phyloP scores from a whole-genome alignment of 2,888 invertebrate genomes.

The Drosophila kanekoi region DNA sequence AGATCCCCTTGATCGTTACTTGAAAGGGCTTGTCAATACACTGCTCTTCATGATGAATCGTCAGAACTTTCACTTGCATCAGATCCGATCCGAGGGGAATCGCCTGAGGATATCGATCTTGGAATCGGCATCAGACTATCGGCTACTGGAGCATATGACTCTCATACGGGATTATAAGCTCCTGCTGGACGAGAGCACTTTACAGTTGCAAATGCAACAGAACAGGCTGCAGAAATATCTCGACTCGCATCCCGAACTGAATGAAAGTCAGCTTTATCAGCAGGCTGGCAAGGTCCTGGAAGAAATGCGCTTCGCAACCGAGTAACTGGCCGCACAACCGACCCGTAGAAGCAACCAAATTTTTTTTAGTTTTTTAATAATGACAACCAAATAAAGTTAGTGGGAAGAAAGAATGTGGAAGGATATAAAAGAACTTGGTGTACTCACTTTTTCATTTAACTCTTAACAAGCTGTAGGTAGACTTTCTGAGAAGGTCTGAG shows the following conservation, averaged over 20 bases:
- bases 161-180: conserved; percentile 27
- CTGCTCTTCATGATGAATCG: conserved; percentile 24
- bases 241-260: conserved; percentile 29
- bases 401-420: too few relatives aligned
- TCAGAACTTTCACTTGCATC: conserved; percentile 21
- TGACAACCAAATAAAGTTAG: neutral
- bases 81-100: conserved; percentile 28
- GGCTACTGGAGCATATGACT: conserved; percentile 28
- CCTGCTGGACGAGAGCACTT: conserved; percentile 25
- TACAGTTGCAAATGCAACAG: conserved; percentile 6
- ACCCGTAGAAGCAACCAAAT: conserved; percentile 16
- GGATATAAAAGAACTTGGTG: too few relatives aligned
- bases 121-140: neutral
- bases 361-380: conserved; percentile 2
- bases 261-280: conserved; percentile 1
- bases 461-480: too few relatives aligned
- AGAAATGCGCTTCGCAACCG: neutral
- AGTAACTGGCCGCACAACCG: conserved; percentile 3
- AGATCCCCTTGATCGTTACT: conserved; percentile 17
- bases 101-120: conserved; percentile 12
- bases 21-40: conserved; percentile 31
- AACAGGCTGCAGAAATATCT: conserved; percentile 32
- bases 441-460: too few relatives aligned
- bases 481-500: too few relatives aligned
- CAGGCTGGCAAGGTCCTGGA: conserved; percentile 19